Evolutionary conservation across 2,888 invertebrate species (phyloP).

Genomic region (Merodon equestris): DNA sequence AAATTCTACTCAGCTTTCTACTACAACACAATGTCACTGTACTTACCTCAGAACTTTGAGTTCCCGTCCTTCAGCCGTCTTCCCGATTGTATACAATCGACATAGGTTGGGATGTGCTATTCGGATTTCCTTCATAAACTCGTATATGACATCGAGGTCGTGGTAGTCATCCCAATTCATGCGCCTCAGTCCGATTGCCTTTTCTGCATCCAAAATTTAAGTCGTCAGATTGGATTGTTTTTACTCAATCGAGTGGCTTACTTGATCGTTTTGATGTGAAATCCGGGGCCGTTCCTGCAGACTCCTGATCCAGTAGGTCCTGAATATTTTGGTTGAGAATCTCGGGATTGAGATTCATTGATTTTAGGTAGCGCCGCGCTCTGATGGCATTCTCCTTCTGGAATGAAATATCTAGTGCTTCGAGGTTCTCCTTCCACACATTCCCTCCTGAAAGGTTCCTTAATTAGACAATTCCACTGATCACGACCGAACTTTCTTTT

Average conservation of each 20-base stretch:
- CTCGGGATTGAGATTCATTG: conserved; percentile 82
- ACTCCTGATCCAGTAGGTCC: conserved; percentile 84
- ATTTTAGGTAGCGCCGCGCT: conserved; percentile 82
- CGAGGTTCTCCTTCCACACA: conserved; percentile 77
- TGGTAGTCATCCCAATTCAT: conserved; percentile 90
- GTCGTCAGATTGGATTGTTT: conserved; percentile 21
- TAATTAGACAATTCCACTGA: neutral
- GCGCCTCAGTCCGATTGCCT: conserved; percentile 69
- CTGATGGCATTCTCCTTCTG: conserved; percentile 82
- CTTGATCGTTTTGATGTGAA: conserved; percentile 70
- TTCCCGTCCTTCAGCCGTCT: conserved; percentile 85
- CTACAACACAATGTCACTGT: conserved; percentile 8
- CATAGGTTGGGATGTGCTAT: conserved; percentile 85
- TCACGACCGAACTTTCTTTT: neutral
- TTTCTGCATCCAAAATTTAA: conserved; percentile 49
- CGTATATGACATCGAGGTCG: conserved; percentile 84
- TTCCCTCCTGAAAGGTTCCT: conserved; percentile 71
- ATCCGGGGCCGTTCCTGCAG: conserved; percentile 83
- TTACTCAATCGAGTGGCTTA: conserved; percentile 66
- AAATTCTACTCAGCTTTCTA: conserved; percentile 10
- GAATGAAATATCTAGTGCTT: conserved; percentile 84
- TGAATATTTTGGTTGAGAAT: conserved; percentile 88
- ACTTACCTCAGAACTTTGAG: conserved; percentile 83
- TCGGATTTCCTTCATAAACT: conserved; percentile 86
- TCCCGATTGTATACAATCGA: conserved; percentile 86